phyloP scores from a whole-genome alignment of 35 echinoderm and acorn worm species.

The Patiria miniata region DNA sequence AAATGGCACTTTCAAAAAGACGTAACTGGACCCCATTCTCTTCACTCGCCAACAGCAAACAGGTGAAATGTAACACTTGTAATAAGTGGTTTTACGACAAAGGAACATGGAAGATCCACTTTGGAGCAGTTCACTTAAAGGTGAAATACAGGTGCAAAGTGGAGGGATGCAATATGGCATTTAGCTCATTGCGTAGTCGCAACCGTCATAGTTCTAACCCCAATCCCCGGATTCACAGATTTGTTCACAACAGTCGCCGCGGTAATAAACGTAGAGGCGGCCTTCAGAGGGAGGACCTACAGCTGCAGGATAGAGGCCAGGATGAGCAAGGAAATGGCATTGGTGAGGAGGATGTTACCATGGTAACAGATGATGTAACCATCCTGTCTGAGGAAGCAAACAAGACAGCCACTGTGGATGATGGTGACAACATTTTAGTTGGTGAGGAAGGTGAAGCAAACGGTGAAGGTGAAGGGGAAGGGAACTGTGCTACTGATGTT shows the following conservation, averaged over 20 bases:
- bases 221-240: slow-evolving; percentile 54
- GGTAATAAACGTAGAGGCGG: background rate
- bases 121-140: slow-evolving; percentile 54
- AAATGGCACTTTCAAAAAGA: background rate
- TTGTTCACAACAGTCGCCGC: background rate
- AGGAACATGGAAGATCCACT: slow-evolving; percentile 66
- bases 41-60: slow-evolving; percentile 27
- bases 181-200: slow-evolving; percentile 61
- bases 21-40: background rate
- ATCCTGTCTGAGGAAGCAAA: background rate
- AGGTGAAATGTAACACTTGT: slow-evolving; percentile 50
- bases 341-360: slow-evolving; percentile 4
- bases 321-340: background rate
- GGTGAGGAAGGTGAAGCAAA: background rate
- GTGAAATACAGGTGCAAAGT: slow-evolving; percentile 57
- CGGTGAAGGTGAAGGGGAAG: no score
- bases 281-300: background rate
- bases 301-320: background rate
- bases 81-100: slow-evolving; percentile 63
- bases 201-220: slow-evolving; percentile 65
- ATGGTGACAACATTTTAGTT: background rate
- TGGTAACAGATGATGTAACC: background rate
- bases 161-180: slow-evolving; percentile 65
- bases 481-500: background rate
- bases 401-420: background rate